Conservation (phyloP, 2,113 vertebrate species). For the Hyla sarda region DNA sequence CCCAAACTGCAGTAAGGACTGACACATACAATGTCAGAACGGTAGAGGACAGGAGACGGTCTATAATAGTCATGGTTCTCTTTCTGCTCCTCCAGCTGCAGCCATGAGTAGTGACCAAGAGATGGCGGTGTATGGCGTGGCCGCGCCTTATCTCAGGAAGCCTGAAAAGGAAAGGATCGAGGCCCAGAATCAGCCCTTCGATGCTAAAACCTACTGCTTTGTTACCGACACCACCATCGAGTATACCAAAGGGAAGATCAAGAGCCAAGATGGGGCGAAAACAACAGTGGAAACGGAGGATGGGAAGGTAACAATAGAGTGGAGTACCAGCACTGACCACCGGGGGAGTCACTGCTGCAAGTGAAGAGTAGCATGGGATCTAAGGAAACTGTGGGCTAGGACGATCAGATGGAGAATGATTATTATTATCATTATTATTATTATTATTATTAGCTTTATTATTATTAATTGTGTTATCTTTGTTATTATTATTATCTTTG, state of each 20-base stretch:
- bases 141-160: conserved; percentile 77
- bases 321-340: neutral
- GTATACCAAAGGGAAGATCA: conserved; percentile 79
- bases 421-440: too few species aligned
- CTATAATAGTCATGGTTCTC: too few species aligned
- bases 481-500: too few species aligned
- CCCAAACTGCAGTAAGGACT: too few species aligned
- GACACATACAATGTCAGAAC: neutral
- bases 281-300: conserved; percentile 79
- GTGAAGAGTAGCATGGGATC: too few species aligned
- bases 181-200: conserved; percentile 83
- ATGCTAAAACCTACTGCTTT: conserved; percentile 82
- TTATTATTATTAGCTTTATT: too few species aligned
- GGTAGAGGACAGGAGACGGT: too few species aligned
- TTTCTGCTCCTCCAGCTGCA: conserved; percentile 63
- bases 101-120: conserved; percentile 74
- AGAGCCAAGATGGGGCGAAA: conserved; percentile 73
- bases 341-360: neutral
- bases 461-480: too few species aligned
- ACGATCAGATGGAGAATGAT: too few species aligned
- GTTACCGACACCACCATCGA: conserved; percentile 78
- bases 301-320: conserved; percentile 74
- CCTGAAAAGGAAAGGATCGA: conserved; percentile 80
- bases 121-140: conserved; percentile 79
- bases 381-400: too few species aligned